Conservation (phyloP, 2,888 invertebrate genomes). For the Petrolisthes manimaculis region DNA sequence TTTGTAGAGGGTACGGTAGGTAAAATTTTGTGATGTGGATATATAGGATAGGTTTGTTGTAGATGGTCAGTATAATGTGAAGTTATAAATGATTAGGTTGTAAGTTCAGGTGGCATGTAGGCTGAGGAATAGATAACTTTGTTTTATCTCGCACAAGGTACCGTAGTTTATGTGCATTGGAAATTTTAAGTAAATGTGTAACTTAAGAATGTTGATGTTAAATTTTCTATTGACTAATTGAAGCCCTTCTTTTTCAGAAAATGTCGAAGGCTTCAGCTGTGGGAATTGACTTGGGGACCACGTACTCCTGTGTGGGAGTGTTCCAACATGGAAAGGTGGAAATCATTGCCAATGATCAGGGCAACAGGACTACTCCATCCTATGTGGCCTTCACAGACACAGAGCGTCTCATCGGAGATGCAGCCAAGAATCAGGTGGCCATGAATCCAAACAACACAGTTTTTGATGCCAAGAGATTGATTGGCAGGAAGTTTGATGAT, state of each 20-base stretch:
- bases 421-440: slow-evolving; percentile 68
- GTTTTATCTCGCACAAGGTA: too few species aligned
- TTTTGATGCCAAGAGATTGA: slow-evolving; percentile 71
- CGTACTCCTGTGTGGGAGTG: slow-evolving; percentile 60
- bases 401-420: slow-evolving; percentile 55
- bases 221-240: too few species aligned
- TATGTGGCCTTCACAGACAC: slow-evolving; percentile 58
- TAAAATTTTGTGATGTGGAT: too few species aligned
- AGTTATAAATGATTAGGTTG: too few species aligned
- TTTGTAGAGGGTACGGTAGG: too few species aligned
- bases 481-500: slow-evolving; percentile 73
- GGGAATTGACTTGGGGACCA: slow-evolving; percentile 54
- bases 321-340: slow-evolving; percentile 56
- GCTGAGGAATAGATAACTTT: too few species aligned
- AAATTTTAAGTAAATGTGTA: too few species aligned
- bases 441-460: slow-evolving; percentile 73
- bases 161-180: too few species aligned
- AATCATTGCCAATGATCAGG: slow-evolving; percentile 58
- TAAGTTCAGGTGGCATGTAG: too few species aligned
- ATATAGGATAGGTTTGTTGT: too few species aligned
- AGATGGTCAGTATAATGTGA: too few species aligned
- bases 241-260: neutral
- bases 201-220: too few species aligned
- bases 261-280: slow-evolving; percentile 43
- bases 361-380: slow-evolving; percentile 54